A percentile compares a stretch with the other conserved stretches of the same genome.
phyloP scores from a whole-genome alignment of 2,888 invertebrate species.

The Sycophila texana region DNA sequence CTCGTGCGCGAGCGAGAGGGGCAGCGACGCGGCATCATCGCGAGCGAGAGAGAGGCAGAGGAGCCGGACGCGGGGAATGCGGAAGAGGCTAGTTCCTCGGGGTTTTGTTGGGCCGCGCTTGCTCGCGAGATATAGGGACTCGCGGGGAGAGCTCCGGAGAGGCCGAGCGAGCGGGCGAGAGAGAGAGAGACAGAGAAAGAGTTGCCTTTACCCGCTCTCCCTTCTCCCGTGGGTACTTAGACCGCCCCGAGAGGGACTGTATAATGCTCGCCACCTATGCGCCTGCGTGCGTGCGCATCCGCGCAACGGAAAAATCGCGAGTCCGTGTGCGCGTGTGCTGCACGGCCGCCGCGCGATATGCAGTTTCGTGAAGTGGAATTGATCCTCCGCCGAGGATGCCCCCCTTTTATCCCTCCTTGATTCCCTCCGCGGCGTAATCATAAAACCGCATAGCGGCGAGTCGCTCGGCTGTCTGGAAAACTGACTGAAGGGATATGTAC shows the following conservation, averaged over 20 bases:
- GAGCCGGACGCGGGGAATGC: conserved; percentile 61
- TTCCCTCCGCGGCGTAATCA: conserved; percentile 2
- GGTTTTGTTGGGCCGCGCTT: conserved; percentile 62
- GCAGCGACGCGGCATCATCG: conserved; percentile 42
- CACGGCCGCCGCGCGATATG: conserved; percentile 1
- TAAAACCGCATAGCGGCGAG: conserved; percentile 34
- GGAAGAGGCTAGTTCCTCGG: conserved; percentile 64
- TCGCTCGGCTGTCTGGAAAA: conserved; percentile 27
- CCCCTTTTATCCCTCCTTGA: too few relatives aligned
- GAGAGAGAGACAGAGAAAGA: conserved; percentile 15
- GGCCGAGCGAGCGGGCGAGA: conserved; percentile 3
- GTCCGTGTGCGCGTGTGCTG: not conserved
- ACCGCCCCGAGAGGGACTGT: conserved; percentile 28
- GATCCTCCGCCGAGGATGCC: conserved; percentile 22
- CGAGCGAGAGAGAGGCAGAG: conserved; percentile 34
- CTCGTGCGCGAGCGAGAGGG: conserved; percentile 45
- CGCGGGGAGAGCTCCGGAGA: conserved; percentile 7
- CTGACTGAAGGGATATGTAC: conserved; percentile 6
- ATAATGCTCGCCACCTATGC: conserved; percentile 37
- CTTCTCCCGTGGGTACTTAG: conserved; percentile 32
- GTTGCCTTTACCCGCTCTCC: conserved; percentile 16
- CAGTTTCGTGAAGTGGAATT: conserved; percentile 41
- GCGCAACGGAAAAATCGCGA: not conserved
- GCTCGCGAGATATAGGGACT: conserved; percentile 49
- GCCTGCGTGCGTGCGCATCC: conserved; percentile 7